phyloP scores from a whole-genome alignment of 1,140 invertebrate species.

The Drosophila trapezifrons region DNA sequence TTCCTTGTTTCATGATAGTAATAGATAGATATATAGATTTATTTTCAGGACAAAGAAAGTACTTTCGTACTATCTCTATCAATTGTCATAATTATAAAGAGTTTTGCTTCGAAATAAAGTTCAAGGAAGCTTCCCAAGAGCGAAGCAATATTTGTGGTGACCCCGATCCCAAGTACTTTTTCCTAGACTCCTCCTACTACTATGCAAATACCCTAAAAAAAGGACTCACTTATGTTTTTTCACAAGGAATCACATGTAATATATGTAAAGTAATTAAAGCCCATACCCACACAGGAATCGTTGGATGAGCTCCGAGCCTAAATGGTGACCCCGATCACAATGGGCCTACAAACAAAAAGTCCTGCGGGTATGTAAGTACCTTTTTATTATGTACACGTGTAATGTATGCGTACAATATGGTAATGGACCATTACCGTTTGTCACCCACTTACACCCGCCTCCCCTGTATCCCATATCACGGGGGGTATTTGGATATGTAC shows the following conservation, averaged over 20 bases:
- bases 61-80: too few relatives aligned
- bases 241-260: background rate
- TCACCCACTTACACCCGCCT: slow-evolving; percentile 45
- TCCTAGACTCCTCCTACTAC: too few relatives aligned
- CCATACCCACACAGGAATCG: slow-evolving; percentile 8
- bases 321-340: slow-evolving; percentile 46
- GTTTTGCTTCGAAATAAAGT: background rate
- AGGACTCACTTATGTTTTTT: background rate
- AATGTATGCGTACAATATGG: slow-evolving; percentile 56
- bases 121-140: background rate
- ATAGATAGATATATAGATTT: too few relatives aligned
- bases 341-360: slow-evolving; percentile 25
- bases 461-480: background rate
- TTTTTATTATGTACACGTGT: slow-evolving; percentile 56
- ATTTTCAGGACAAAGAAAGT: too few relatives aligned
- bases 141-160: background rate
- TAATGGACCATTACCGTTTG: slow-evolving; percentile 55
- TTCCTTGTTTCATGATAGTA: too few relatives aligned
- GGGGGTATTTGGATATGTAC: slow-evolving; percentile 23
- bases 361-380: slow-evolving; percentile 32
- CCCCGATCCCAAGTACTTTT: background rate
- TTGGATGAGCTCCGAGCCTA: slow-evolving; percentile 12
- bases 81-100: background rate
- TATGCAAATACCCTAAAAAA: background rate
- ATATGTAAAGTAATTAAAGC: slow-evolving; percentile 29